Conservation (phyloP, 2,113 vertebrate genomes). For the Callaeas wilsoni region DNA sequence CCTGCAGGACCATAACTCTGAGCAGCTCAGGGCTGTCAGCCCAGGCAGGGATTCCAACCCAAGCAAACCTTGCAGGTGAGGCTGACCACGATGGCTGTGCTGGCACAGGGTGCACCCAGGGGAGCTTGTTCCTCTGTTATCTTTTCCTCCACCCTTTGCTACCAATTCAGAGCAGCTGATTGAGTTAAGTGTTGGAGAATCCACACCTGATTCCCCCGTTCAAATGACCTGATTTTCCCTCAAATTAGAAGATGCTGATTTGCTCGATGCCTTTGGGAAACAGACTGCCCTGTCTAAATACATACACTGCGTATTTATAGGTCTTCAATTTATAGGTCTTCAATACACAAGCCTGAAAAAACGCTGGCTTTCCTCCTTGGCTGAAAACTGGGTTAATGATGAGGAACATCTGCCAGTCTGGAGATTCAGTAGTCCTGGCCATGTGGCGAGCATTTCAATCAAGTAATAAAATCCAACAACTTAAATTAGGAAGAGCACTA, state of each 20-base stretch:
- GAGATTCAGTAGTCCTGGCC: background rate
- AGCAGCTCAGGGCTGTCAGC: background rate
- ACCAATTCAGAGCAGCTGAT: background rate
- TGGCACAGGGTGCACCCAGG: accelerated
- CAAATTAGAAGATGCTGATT: background rate
- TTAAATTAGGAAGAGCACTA: background rate
- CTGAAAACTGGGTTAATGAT: background rate
- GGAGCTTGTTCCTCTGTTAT: background rate
- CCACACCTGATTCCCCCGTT: background rate
- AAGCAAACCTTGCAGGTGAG: background rate
- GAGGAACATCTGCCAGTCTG: background rate
- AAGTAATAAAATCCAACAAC: background rate
- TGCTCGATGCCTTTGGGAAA: background rate
- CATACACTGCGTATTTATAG: background rate
- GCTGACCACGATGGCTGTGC: accelerated
- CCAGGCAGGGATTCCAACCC: background rate
- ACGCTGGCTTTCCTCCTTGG: background rate
- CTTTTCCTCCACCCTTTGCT: background rate
- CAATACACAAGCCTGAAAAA: background rate
- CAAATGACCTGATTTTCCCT: background rate
- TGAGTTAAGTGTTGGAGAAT: background rate
- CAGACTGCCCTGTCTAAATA: background rate
- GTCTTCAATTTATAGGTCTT: background rate
- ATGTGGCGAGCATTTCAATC: background rate
- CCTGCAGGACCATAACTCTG: background rate